Conservation (phyloP, 1,140 invertebrate genomes). For the Ooceraea biroi region DNA sequence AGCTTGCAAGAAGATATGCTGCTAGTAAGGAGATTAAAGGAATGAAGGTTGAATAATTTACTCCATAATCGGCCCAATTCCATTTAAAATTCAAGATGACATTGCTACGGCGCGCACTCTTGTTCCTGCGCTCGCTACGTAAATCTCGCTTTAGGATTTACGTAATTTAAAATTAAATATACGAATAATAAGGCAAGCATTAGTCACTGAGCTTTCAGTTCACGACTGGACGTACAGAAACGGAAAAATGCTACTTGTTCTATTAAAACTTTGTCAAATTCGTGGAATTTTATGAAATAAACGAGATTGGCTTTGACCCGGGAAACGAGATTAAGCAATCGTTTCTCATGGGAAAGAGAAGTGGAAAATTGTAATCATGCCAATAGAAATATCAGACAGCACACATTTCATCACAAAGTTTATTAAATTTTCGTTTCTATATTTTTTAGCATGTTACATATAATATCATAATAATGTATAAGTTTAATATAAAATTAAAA, state of each 20-base stretch:
- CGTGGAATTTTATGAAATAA: conserved; percentile 44
- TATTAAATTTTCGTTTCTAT: conserved; percentile 24
- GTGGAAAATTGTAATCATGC: conserved; percentile 19
- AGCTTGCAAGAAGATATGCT: conserved; percentile 51
- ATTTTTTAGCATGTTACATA: conserved; percentile 20
- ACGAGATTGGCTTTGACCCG: conserved; percentile 14
- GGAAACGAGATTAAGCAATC: conserved; percentile 23
- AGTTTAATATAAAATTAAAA: conserved; percentile 12
- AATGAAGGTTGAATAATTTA: conserved; percentile 63
- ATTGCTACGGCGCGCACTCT: conserved; percentile 20
- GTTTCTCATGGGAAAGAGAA: not conserved
- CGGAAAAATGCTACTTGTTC: conserved; percentile 5
- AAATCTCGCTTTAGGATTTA: conserved; percentile 43
- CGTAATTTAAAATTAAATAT: conserved; percentile 35
- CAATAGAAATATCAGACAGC: conserved; percentile 31
- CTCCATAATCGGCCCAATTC: conserved; percentile 47
- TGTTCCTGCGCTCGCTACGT: not conserved
- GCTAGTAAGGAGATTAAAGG: conserved; percentile 59
- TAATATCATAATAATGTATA: not conserved
- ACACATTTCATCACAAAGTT: not conserved
- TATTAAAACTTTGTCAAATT: conserved; percentile 27
- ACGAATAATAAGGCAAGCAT: conserved; percentile 4
- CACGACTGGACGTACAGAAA: not conserved
- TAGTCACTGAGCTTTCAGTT: not conserved
- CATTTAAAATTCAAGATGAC: conserved; percentile 50